phyloP scores from a whole-genome alignment of 2,888 invertebrate genomes.

The Micoletzkya japonica region DNA sequence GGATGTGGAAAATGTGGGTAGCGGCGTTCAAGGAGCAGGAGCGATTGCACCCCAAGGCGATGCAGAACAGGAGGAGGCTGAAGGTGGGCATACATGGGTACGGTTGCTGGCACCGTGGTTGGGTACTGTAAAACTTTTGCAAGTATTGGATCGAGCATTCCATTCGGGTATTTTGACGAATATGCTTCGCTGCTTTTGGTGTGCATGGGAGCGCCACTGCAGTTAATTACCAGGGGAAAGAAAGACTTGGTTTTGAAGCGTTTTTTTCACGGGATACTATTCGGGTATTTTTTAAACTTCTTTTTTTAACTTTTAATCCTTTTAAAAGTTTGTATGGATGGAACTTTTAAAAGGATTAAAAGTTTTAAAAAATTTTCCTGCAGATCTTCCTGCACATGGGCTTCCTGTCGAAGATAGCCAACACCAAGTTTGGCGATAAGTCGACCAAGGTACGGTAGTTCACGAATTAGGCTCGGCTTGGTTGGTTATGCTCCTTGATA shows the following conservation, averaged over 20 bases:
- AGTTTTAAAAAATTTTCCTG: slow-evolving; percentile 21
- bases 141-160: no score
- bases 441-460: slow-evolving; percentile 54
- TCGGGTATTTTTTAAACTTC: not conserved
- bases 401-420: slow-evolving; percentile 65
- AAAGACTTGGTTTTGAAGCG: no score
- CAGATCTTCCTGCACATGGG: slow-evolving; percentile 66
- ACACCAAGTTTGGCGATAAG: slow-evolving; percentile 66
- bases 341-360: no score
- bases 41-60: slow-evolving; percentile 27
- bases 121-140: no score
- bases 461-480: not conserved
- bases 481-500: not conserved
- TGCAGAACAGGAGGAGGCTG: slow-evolving; percentile 21
- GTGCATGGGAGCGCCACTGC: no score
- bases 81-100: slow-evolving; percentile 5
- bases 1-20: slow-evolving; percentile 42
- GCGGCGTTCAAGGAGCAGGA: slow-evolving; percentile 25
- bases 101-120: no score
- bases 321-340: no score
- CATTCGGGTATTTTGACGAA: no score
- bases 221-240: no score
- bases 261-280: no score
- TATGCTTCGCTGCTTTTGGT: no score
- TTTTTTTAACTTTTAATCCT: no score